Percentiles rank a stretch among this genome's conserved stretches.
phyloP scores from a whole-genome alignment of 2,113 vertebrate species.

The Laticauda laticaudata region DNA sequence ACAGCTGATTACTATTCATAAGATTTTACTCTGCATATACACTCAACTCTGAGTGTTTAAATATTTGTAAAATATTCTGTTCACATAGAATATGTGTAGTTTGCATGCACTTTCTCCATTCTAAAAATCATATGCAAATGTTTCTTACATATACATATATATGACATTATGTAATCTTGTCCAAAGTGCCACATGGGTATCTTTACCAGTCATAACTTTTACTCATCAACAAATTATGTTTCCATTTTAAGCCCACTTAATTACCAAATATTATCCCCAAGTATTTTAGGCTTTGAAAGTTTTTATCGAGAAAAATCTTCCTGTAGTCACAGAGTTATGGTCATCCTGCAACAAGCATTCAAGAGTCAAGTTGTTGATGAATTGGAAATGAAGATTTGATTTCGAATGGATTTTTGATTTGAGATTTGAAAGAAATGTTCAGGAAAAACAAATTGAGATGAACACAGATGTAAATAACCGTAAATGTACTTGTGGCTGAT shows the following conservation, averaged over 20 bases:
- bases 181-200: no score
- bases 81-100: neutral
- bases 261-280: no score
- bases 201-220: no score
- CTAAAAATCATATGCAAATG: neutral
- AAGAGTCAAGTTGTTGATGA: neutral
- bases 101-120: neutral
- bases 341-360: neutral
- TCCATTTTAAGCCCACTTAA: neutral
- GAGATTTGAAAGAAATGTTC: neutral
- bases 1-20: neutral
- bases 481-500: constrained; percentile 16
- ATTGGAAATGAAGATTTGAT: neutral
- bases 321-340: no score
- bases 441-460: neutral
- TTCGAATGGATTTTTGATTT: neutral
- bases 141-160: neutral
- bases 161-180: neutral
- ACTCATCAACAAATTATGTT: neutral
- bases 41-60: neutral
- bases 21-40: neutral
- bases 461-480: neutral
- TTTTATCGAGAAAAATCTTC: neutral
- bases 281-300: neutral
- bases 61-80: neutral